A percentile compares a stretch with the other conserved stretches of the same genome.
These are phyloP conservation scores for Dicrurus megarhynchus DNA, from an alignment of 2,113 vertebrate species.

Conservation along the genomic window DNA sequence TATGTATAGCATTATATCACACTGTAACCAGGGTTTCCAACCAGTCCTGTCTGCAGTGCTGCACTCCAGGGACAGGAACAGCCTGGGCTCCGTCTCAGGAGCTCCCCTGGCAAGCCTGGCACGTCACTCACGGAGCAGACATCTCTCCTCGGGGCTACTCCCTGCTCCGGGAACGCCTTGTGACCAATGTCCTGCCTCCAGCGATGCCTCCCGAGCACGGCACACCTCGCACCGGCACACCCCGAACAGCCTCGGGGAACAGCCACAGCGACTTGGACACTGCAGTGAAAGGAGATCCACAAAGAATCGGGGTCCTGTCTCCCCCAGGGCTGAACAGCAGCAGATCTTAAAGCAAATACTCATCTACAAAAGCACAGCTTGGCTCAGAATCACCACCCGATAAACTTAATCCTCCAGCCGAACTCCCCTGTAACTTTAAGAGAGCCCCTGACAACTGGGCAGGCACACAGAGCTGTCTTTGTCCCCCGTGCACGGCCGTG, in stretches of 20 bases:
- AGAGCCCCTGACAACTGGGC: neutral
- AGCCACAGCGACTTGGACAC: neutral
- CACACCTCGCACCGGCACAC: neutral
- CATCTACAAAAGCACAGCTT: neutral
- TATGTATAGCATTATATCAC: accelerated
- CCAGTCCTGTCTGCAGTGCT: accelerated
- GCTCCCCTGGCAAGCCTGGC: neutral
- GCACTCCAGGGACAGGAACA: accelerated
- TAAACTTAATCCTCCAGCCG: neutral
- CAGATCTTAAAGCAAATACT: neutral
- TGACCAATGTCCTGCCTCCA: neutral
- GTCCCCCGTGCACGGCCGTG: neutral
- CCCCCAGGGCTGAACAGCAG: neutral
- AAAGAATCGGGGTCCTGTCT: accelerated
- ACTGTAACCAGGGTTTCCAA: neutral
- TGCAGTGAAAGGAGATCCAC: neutral
- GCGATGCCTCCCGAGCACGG: accelerated
- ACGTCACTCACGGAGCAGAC: accelerated
- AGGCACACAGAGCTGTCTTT: constrained; percentile 13
- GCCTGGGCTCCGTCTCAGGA: neutral
- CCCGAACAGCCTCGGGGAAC: accelerated
- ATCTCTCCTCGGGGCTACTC: neutral
- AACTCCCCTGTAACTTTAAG: neutral
- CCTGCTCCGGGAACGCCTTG: accelerated
- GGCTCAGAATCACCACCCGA: neutral